Evolutionary conservation across 2,113 vertebrate species (phyloP).

Genomic region (Gracilinanus agilis): DNA sequence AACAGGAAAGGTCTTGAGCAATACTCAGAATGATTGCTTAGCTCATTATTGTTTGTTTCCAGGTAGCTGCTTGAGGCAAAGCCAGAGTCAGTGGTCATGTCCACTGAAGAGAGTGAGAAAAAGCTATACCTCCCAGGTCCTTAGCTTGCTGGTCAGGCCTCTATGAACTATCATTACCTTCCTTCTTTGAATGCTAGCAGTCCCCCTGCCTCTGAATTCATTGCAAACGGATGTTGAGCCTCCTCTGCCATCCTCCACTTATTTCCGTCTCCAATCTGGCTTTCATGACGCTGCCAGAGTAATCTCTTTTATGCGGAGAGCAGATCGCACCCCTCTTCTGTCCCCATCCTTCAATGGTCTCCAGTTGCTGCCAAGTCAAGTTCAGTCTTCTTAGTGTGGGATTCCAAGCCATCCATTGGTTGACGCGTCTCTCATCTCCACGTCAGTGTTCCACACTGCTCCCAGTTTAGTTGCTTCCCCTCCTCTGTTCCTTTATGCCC

Average conservation of each 20-base stretch:
- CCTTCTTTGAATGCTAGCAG: neutral
- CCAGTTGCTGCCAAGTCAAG: neutral
- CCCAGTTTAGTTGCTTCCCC: neutral
- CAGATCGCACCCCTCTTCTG: neutral
- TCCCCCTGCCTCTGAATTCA: conserved; percentile 6
- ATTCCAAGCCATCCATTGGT: neutral
- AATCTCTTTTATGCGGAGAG: neutral
- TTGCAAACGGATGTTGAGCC: conserved; percentile 15
- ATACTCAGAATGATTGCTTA: too few species aligned
- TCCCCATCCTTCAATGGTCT: neutral
- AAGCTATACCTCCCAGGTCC: too few species aligned
- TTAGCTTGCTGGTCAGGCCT: too few species aligned
- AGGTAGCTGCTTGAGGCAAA: too few species aligned
- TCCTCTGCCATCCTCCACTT: neutral
- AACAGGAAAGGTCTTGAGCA: too few species aligned
- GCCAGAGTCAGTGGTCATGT: too few species aligned
- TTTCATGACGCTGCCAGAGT: neutral
- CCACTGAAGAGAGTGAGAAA: too few species aligned
- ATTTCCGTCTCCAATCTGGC: neutral
- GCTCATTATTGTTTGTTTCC: too few species aligned
- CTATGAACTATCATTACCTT: too few species aligned
- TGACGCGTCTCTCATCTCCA: neutral
- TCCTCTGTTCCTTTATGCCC: neutral
- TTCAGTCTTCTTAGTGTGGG: neutral
- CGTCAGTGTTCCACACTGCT: neutral